A percentile compares a stretch with the other conserved stretches of the same genome.
These are phyloP conservation scores for Chrysaora quinquecirrha DNA, from an alignment of 30 jellyfish, hydroid and myxozoan genomes.

Conservation along the genomic window DNA sequence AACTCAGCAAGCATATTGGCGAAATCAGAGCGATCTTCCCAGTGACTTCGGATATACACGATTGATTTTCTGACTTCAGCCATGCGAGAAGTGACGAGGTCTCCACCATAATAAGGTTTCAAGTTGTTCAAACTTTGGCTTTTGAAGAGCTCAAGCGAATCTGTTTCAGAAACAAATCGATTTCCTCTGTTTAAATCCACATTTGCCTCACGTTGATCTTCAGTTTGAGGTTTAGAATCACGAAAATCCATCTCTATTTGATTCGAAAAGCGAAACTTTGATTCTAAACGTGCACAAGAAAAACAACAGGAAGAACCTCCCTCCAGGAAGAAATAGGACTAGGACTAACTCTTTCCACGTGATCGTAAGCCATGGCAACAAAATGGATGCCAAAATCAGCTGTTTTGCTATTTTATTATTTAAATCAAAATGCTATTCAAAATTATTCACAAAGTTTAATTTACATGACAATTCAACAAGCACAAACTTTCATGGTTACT, in stretches of 20 bases:
- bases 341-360: too few relatives aligned
- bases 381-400: too few relatives aligned
- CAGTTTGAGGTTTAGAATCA: not conserved
- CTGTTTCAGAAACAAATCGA: conserved; percentile 55
- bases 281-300: too few relatives aligned
- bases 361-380: too few relatives aligned
- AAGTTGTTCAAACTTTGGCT: conserved; percentile 69
- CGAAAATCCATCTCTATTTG: conserved; percentile 42
- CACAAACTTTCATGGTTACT: too few relatives aligned
- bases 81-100: conserved; percentile 72
- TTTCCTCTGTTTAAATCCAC: conserved; percentile 44
- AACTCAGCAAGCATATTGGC: conserved; percentile 48
- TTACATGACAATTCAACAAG: too few relatives aligned
- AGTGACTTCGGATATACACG: conserved; percentile 54
- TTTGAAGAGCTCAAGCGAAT: conserved; percentile 44
- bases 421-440: too few relatives aligned
- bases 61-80: conserved; percentile 77
- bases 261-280: too few relatives aligned
- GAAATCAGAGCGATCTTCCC: conserved; percentile 75
- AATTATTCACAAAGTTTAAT: too few relatives aligned
- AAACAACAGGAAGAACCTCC: too few relatives aligned
- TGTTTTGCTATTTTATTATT: too few relatives aligned
- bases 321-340: too few relatives aligned
- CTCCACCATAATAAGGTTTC: conserved; percentile 84
- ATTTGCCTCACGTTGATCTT: not conserved